Percentiles rank a stretch among this genome's conserved stretches.
phyloP scores from a whole-genome alignment of 2,888 invertebrate genomes.

The Pyralis farinalis region DNA sequence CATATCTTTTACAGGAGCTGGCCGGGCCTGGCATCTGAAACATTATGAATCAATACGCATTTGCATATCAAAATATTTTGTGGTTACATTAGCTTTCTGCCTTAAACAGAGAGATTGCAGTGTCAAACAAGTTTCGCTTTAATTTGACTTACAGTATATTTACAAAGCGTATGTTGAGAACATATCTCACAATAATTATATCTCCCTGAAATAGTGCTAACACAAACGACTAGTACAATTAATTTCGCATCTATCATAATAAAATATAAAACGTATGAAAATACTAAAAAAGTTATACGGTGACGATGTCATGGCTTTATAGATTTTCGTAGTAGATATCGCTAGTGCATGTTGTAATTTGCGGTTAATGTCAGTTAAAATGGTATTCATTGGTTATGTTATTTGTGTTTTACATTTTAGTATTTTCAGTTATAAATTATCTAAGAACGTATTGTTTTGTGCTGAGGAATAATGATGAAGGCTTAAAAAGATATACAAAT shows the following conservation, averaged over 20 bases:
- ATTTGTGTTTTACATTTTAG: conserved; percentile 52
- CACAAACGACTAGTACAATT: conserved; percentile 41
- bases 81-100: too few relatives aligned
- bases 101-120: too few relatives aligned
- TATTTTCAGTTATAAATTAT: conserved; percentile 37
- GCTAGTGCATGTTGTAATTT: conserved; percentile 1
- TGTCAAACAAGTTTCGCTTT: too few relatives aligned
- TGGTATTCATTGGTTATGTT: conserved; percentile 63
- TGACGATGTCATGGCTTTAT: conserved; percentile 30
- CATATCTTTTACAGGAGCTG: conserved; percentile 43
- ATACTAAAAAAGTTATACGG: conserved; percentile 30
- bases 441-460: conserved; percentile 30
- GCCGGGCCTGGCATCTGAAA: conserved; percentile 48
- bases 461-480: conserved; percentile 19
- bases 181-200: conserved; percentile 54
- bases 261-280: conserved; percentile 40
- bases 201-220: conserved; percentile 25
- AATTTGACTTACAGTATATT: conserved; percentile 41
- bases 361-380: conserved; percentile 34
- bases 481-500: conserved; percentile 12
- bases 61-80: too few relatives aligned
- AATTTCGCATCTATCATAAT: conserved; percentile 63
- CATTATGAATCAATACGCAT: neutral
- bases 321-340: too few relatives aligned
- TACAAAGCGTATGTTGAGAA: conserved; percentile 56